Evolutionary conservation across 2,113 vertebrate genomes (phyloP).

Genomic region (Platichthys stellatus): DNA sequence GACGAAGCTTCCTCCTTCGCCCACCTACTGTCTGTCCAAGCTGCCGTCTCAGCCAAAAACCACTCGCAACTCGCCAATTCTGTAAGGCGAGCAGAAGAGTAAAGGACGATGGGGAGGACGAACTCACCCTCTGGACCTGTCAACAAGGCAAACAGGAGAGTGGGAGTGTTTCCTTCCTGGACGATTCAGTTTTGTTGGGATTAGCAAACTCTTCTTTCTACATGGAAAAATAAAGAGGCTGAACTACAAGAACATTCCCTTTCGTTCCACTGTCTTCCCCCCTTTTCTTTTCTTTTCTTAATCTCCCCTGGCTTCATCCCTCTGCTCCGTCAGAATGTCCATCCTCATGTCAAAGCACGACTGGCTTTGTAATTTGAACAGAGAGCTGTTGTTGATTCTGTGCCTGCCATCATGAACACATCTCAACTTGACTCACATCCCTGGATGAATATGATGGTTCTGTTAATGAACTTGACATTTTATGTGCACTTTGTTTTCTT

Average conservation of each 20-base stretch:
- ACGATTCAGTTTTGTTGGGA: conserved; percentile 51
- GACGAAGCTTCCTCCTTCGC: conserved; percentile 50
- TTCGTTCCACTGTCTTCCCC: conserved; percentile 79
- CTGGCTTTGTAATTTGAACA: conserved; percentile 41
- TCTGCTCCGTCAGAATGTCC: conserved; percentile 45
- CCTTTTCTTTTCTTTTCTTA: conserved; percentile 15
- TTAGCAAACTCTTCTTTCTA: conserved; percentile 67
- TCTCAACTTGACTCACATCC: conserved; percentile 62
- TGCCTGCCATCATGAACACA: conserved; percentile 62
- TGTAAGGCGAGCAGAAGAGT: conserved; percentile 44
- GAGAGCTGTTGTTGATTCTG: conserved; percentile 57
- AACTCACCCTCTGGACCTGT: conserved; percentile 65
- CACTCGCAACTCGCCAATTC: conserved; percentile 48
- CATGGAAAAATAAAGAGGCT: conserved; percentile 47
- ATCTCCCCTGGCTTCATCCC: conserved; percentile 29
- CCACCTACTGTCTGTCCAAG: conserved; percentile 69
- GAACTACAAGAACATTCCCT: conserved; percentile 64
- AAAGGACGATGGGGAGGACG: conserved; percentile 40
- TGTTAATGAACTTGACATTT: conserved; percentile 72
- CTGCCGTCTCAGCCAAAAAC: conserved; percentile 64
- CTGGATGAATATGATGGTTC: conserved; percentile 76
- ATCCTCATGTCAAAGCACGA: conserved; percentile 34
- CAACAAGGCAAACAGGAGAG: conserved; percentile 73
- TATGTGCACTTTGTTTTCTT: conserved; percentile 75
- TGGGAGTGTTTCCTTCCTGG: conserved; percentile 73